phyloP scores from a whole-genome alignment of 1,140 invertebrate species.

The Cepaea nemoralis region DNA sequence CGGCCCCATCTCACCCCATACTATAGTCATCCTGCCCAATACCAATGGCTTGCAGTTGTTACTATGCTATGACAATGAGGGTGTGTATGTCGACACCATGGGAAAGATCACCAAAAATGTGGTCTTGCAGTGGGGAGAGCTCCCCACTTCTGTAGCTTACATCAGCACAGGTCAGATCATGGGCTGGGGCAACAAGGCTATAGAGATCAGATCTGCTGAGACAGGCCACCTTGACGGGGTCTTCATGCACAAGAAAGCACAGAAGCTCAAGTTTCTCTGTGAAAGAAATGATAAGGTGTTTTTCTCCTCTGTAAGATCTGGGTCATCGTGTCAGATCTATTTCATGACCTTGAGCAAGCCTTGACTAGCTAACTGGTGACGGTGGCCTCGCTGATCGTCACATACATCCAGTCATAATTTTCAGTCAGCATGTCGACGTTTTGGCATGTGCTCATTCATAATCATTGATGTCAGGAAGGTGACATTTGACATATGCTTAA shows the following conservation, averaged over 20 bases:
- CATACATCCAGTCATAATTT: too few species aligned
- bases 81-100: slow-evolving; percentile 98
- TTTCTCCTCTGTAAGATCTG: slow-evolving; percentile 97
- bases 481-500: too few species aligned
- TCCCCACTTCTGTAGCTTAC: slow-evolving; percentile 91
- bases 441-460: too few species aligned
- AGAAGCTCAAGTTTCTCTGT: slow-evolving; percentile 99
- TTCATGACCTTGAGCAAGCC: slow-evolving; percentile 99
- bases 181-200: slow-evolving; percentile 99
- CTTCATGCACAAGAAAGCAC: slow-evolving; percentile 99
- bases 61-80: slow-evolving; percentile 99
- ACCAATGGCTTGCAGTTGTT: slow-evolving; percentile 98
- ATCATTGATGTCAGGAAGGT: too few species aligned
- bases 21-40: slow-evolving; percentile 98
- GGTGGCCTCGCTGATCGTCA: too few species aligned
- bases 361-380: slow-evolving; percentile 97
- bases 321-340: slow-evolving; percentile 99
- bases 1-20: slow-evolving; percentile 95
- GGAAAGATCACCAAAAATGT: slow-evolving; percentile 89
- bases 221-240: slow-evolving; percentile 98
- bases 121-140: slow-evolving; percentile 95
- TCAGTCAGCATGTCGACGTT: too few species aligned
- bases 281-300: slow-evolving; percentile 99
- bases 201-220: slow-evolving; percentile 92
- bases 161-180: slow-evolving; percentile 99